Conservation (phyloP, 2,888 invertebrate genomes). For the Brenthis daphne region DNA sequence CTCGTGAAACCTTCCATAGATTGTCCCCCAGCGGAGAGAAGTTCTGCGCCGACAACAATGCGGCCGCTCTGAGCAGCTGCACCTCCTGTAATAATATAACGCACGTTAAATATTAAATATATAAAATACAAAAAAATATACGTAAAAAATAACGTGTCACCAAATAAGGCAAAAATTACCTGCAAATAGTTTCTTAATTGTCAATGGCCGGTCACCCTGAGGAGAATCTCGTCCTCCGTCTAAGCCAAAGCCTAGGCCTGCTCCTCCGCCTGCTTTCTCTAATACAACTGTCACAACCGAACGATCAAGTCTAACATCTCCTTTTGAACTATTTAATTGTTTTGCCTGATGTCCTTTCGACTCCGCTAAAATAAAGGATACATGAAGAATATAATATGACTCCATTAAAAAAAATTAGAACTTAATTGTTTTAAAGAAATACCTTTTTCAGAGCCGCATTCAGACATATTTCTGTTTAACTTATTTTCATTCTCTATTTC, state of each 20-base stretch:
- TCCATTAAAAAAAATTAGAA: background rate
- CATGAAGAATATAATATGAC: background rate
- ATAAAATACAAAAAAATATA: background rate
- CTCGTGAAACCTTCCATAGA: constrained; percentile 93
- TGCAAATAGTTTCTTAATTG: constrained; percentile 96
- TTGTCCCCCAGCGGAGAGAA: constrained; percentile 90
- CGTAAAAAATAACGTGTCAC: no score
- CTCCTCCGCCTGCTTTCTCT: constrained; percentile 85
- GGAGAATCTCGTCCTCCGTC: constrained; percentile 97
- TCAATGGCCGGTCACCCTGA: constrained; percentile 92
- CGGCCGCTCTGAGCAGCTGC: constrained; percentile 93
- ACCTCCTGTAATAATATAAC: constrained; percentile 84
- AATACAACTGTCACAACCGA: constrained; percentile 68
- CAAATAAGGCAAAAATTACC: constrained; percentile 77
- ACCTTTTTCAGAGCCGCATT: constrained; percentile 77
- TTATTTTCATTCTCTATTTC: constrained; percentile 84
- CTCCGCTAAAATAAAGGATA: constrained; percentile 59
- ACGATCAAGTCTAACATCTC: constrained; percentile 46
- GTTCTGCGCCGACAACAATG: constrained; percentile 92
- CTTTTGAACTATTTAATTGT: constrained; percentile 45
- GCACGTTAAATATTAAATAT: background rate
- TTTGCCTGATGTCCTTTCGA: constrained; percentile 58
- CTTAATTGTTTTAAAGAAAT: constrained; percentile 23
- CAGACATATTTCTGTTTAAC: constrained; percentile 54
- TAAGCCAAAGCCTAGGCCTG: constrained; percentile 96